These are phyloP conservation scores for Sinopyrophorus schimmeli DNA, from an alignment of 2,888 invertebrate genomes.

Conservation along the genomic window DNA sequence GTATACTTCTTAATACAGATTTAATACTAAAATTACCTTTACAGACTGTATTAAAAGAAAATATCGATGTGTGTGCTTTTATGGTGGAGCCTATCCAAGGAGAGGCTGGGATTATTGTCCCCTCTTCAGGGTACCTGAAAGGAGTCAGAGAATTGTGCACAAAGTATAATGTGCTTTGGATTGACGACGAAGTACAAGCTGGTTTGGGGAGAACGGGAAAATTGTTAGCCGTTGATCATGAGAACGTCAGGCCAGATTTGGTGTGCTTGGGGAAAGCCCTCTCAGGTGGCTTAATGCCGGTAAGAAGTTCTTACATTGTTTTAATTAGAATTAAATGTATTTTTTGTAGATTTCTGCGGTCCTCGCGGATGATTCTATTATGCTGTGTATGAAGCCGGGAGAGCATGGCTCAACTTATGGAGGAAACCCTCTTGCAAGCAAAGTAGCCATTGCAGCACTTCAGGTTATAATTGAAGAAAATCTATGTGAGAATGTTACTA, in stretches of 20 bases:
- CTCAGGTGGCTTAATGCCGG: constrained; percentile 81
- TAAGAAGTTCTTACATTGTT: background rate
- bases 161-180: constrained; percentile 78
- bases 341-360: constrained; percentile 58
- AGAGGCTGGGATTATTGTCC: constrained; percentile 81
- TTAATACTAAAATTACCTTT: no score
- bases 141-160: constrained; percentile 73
- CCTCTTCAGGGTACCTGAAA: constrained; percentile 70
- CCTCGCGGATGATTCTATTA: constrained; percentile 71
- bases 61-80: constrained; percentile 74
- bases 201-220: constrained; percentile 80
- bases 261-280: constrained; percentile 79
- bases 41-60: constrained; percentile 44
- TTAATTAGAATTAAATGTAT: no score
- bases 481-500: constrained; percentile 71
- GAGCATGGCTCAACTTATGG: constrained; percentile 84
- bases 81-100: constrained; percentile 90
- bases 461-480: constrained; percentile 76
- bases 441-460: constrained; percentile 74
- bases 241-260: constrained; percentile 74
- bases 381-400: constrained; percentile 70
- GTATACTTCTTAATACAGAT: no score
- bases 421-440: constrained; percentile 78
- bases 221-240: constrained; percentile 73
- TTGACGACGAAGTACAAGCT: constrained; percentile 85